Percentiles rank a stretch among this genome's conserved stretches.
These are phyloP conservation scores for Oligia strigilis DNA, from an alignment of 2,888 invertebrate species.

Conservation along the genomic window DNA sequence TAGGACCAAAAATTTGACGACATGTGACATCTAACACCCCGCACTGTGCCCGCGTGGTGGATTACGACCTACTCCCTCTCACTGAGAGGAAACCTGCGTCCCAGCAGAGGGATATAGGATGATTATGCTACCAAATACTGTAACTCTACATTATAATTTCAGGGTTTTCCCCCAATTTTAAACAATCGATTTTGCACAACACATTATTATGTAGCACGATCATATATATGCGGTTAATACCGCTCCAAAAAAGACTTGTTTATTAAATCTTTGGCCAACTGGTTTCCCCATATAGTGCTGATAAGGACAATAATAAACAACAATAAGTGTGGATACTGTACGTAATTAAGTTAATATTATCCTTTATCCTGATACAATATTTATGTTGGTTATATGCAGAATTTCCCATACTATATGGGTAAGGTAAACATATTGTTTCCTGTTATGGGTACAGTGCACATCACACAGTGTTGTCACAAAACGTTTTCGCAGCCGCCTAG, in stretches of 20 bases:
- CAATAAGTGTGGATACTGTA: not conserved
- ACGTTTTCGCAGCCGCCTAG: not conserved
- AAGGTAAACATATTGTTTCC: conserved; percentile 39
- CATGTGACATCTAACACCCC: not conserved
- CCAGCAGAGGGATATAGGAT: no score
- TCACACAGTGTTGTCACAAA: not conserved
- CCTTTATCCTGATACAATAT: conserved; percentile 33
- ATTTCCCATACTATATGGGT: conserved; percentile 17
- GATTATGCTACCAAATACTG: not conserved
- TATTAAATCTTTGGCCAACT: not conserved
- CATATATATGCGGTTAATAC: not conserved
- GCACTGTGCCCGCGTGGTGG: no score
- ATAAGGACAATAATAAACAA: conserved; percentile 41
- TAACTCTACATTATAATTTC: not conserved
- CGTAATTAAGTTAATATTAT: no score
- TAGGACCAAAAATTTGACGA: not conserved
- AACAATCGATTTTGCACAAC: not conserved
- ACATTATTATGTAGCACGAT: not conserved
- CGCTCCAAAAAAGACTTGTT: not conserved
- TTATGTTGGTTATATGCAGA: conserved; percentile 26
- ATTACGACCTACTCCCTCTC: no score
- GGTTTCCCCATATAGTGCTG: conserved; percentile 30
- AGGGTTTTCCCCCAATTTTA: not conserved
- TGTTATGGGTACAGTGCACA: not conserved
- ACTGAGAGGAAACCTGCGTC: not conserved